These are phyloP conservation scores for Calliphora vomitoria DNA, from an alignment of 2,888 invertebrate genomes.

Conservation along the genomic window DNA sequence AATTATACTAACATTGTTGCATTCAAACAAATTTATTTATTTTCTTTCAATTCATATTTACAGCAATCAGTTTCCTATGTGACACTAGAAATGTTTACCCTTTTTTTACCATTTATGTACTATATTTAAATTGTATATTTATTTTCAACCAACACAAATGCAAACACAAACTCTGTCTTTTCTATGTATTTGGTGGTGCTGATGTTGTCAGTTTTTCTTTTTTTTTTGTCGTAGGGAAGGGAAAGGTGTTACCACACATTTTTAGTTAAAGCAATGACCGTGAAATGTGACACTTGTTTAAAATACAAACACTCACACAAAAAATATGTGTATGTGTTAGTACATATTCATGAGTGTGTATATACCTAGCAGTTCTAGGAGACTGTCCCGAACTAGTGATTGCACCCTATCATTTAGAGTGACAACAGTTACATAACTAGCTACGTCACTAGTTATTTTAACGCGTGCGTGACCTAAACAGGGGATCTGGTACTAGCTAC, in stretches of 20 bases:
- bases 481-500: too few relatives aligned
- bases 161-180: too few relatives aligned
- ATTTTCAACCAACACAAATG: not conserved
- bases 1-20: not conserved
- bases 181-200: not conserved
- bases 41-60: not conserved
- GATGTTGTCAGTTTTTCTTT: too few relatives aligned
- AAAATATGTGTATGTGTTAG: not conserved
- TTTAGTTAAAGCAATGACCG: slow-evolving; percentile 34
- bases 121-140: not conserved
- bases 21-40: not conserved
- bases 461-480: too few relatives aligned
- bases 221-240: not conserved
- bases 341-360: not conserved
- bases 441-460: too few relatives aligned
- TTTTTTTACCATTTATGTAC: too few relatives aligned
- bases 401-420: too few relatives aligned
- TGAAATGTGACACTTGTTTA: slow-evolving; percentile 57
- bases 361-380: not conserved
- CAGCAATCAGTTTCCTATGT: not conserved
- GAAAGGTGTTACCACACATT: not conserved
- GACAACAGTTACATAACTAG: too few relatives aligned
- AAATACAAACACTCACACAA: not conserved
- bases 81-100: too few relatives aligned
- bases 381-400: too few relatives aligned